A percentile compares a stretch with the other conserved stretches of the same genome.
These are phyloP conservation scores for Hanleya hanleyi DNA, from an alignment of 2,888 invertebrate genomes.

Conservation along the genomic window DNA sequence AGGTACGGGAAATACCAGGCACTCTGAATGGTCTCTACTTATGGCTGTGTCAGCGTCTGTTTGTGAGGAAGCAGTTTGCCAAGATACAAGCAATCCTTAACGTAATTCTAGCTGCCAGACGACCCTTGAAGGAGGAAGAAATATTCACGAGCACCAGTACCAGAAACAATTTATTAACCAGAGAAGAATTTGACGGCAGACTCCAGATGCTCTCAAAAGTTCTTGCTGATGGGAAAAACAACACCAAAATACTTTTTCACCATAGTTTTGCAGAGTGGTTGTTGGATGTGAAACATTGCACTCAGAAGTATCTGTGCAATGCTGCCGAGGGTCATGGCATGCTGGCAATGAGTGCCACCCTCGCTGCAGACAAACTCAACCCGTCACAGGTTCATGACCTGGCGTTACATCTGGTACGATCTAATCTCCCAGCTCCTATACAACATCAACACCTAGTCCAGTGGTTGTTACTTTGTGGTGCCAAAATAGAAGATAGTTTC, in stretches of 20 bases:
- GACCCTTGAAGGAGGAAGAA: slow-evolving; percentile 84
- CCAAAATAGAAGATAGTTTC: slow-evolving; percentile 65
- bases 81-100: slow-evolving; percentile 84
- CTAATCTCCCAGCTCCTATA: slow-evolving; percentile 65
- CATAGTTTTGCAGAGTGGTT: slow-evolving; percentile 97
- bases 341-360: slow-evolving; percentile 80
- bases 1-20: slow-evolving; percentile 94
- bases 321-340: slow-evolving; percentile 86
- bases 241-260: slow-evolving; percentile 84
- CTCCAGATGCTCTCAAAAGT: slow-evolving; percentile 64
- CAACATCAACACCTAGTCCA: slow-evolving; percentile 80
- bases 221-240: slow-evolving; percentile 83
- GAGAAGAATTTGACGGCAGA: slow-evolving; percentile 62
- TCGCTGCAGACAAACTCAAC: slow-evolving; percentile 75
- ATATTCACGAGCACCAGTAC: slow-evolving; percentile 88
- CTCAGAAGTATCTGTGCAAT: slow-evolving; percentile 88
- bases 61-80: slow-evolving; percentile 88
- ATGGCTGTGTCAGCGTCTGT: slow-evolving; percentile 94
- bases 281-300: slow-evolving; percentile 97
- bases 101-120: slow-evolving; percentile 88
- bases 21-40: slow-evolving; percentile 95
- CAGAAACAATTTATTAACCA: slow-evolving; percentile 82
- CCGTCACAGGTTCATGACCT: slow-evolving; percentile 75
- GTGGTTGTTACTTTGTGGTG: slow-evolving; percentile 80
- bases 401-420: slow-evolving; percentile 75